Conservation (phyloP, 2,797 vertebrate genomes). For the Sylvilagus floridanus region DNA sequence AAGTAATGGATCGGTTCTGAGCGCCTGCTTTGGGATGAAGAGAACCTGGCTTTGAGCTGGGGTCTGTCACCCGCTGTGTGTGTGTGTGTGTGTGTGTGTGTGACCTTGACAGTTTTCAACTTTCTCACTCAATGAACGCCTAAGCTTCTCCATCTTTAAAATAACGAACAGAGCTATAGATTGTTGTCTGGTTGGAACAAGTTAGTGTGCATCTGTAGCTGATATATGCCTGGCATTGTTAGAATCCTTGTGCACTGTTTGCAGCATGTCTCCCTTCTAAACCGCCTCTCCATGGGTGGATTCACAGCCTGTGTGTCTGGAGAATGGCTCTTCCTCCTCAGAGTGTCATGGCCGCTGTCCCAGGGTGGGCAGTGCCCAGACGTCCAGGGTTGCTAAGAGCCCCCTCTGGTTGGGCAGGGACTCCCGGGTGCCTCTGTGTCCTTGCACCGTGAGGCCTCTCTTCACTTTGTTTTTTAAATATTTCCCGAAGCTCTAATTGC, state of each 20-base stretch:
- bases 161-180: background rate
- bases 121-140: background rate
- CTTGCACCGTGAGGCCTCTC: slow-evolving; percentile 59
- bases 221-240: background rate
- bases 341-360: background rate
- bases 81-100: background rate
- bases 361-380: background rate
- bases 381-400: background rate
- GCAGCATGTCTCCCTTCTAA: background rate
- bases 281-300: background rate
- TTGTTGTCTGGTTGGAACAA: background rate
- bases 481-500: slow-evolving; percentile 80
- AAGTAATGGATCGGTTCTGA: background rate
- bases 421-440: slow-evolving; percentile 32
- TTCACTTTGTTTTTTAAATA: slow-evolving; percentile 84
- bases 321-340: background rate
- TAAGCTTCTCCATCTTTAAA: background rate
- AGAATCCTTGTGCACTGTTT: background rate
- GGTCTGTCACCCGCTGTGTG: background rate
- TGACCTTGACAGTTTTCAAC: background rate
- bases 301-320: background rate
- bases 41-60: background rate
- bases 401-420: background rate
- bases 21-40: background rate
- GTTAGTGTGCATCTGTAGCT: background rate